These are phyloP conservation scores for Sylvilagus bachmani DNA, from an alignment of 2,113 vertebrate species.

Conservation along the genomic window DNA sequence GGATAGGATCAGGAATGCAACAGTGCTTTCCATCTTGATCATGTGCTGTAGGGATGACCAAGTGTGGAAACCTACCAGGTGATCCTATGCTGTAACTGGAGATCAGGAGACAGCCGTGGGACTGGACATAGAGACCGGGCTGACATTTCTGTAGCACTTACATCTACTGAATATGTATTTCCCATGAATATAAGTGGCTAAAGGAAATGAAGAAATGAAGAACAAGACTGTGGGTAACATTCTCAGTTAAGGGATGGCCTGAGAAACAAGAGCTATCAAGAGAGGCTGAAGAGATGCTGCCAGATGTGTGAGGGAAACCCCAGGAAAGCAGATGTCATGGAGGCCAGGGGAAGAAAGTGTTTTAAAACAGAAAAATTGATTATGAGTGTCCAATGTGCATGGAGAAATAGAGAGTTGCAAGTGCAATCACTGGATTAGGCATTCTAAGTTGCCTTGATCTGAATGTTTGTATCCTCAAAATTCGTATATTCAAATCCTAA, in stretches of 20 bases:
- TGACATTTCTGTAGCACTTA: background rate
- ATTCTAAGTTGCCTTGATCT: background rate
- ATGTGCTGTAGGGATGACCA: background rate
- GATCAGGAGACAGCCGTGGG: background rate
- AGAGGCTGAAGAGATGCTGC: background rate
- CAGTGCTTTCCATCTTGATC: background rate
- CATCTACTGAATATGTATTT: background rate
- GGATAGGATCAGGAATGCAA: background rate
- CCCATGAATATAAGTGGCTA: background rate
- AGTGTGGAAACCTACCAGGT: background rate
- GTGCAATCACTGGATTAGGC: slow-evolving; percentile 5
- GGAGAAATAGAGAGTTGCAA: background rate
- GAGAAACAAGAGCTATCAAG: background rate
- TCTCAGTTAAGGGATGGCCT: background rate
- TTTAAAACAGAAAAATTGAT: background rate
- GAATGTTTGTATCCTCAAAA: background rate
- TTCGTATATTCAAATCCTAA: background rate
- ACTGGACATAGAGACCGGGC: background rate
- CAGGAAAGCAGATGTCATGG: background rate
- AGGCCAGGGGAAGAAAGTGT: background rate
- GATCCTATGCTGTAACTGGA: background rate
- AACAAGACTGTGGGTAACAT: background rate
- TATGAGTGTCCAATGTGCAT: background rate
- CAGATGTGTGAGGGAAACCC: background rate
- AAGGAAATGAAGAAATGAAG: background rate